phyloP scores from a whole-genome alignment of 2,888 invertebrate genomes.

The Acrobasis repandana region DNA sequence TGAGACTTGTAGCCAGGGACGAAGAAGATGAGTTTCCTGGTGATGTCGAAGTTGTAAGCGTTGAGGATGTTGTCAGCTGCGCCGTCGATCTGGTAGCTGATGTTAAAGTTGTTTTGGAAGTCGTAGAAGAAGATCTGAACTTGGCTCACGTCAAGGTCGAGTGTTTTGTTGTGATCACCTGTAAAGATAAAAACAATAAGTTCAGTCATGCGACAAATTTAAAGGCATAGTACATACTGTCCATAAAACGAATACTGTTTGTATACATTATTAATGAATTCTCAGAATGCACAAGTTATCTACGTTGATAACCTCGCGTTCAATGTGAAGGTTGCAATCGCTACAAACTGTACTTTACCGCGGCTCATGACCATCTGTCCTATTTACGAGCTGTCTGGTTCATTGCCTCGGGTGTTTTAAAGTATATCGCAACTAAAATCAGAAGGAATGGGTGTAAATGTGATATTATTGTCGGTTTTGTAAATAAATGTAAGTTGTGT shows the following conservation, averaged over 20 bases:
- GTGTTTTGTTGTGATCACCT: conserved; percentile 66
- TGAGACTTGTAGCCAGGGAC: conserved; percentile 74
- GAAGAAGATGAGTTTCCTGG: conserved; percentile 64
- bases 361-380: conserved; percentile 10
- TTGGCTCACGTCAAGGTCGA: conserved; percentile 58
- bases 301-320: not conserved
- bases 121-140: conserved; percentile 68
- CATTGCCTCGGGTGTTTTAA: not conserved
- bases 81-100: conserved; percentile 53
- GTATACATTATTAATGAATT: too few relatives aligned
- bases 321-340: conserved; percentile 6
- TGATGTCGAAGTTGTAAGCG: conserved; percentile 60
- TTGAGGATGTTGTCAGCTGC: conserved; percentile 56
- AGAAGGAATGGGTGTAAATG: not conserved
- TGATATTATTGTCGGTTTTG: too few relatives aligned
- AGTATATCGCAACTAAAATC: conserved; percentile 3
- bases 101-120: conserved; percentile 67
- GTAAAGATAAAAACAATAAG: conserved; percentile 35
- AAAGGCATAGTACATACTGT: too few relatives aligned
- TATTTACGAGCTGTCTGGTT: conserved; percentile 3
- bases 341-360: conserved; percentile 15
- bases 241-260: too few relatives aligned
- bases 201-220: too few relatives aligned
- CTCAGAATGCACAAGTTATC: not conserved
- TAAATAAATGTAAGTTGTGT: too few relatives aligned